Conservation (phyloP, 2,797 vertebrate genomes). For the Nasua narica region DNA sequence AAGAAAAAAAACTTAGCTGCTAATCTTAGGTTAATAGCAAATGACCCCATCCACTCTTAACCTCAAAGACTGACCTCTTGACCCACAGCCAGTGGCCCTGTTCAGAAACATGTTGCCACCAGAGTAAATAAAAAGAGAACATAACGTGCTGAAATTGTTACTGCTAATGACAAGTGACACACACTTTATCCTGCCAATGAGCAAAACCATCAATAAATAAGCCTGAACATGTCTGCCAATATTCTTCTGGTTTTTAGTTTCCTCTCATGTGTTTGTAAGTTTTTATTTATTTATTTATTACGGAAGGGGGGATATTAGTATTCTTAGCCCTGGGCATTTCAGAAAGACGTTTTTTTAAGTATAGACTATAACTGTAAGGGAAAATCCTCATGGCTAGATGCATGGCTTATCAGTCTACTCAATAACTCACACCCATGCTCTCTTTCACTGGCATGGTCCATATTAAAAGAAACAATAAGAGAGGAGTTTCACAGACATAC, state of each 20-base stretch:
- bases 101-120: conserved; percentile 84
- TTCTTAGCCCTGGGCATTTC: background rate
- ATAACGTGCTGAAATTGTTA: conserved; percentile 93
- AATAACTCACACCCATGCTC: conserved; percentile 28
- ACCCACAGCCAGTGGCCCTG: conserved; percentile 81
- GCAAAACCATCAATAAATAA: conserved; percentile 85
- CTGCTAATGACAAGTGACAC: conserved; percentile 90
- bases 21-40: conserved; percentile 84
- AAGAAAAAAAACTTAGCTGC: conserved; percentile 57
- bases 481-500: background rate
- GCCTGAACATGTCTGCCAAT: conserved; percentile 72
- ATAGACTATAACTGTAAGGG: background rate
- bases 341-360: background rate
- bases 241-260: conserved; percentile 42
- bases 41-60: conserved; percentile 83
- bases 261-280: background rate
- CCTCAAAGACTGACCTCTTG: conserved; percentile 82
- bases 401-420: background rate
- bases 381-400: background rate
- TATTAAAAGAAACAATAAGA: background rate
- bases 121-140: conserved; percentile 86
- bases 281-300: conserved; percentile 21
- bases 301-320: background rate
- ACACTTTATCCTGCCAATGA: conserved; percentile 81
- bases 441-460: background rate